These are phyloP conservation scores for Thinocorus orbignyianus DNA, from an alignment of 2,113 vertebrate species.

Conservation along the genomic window DNA sequence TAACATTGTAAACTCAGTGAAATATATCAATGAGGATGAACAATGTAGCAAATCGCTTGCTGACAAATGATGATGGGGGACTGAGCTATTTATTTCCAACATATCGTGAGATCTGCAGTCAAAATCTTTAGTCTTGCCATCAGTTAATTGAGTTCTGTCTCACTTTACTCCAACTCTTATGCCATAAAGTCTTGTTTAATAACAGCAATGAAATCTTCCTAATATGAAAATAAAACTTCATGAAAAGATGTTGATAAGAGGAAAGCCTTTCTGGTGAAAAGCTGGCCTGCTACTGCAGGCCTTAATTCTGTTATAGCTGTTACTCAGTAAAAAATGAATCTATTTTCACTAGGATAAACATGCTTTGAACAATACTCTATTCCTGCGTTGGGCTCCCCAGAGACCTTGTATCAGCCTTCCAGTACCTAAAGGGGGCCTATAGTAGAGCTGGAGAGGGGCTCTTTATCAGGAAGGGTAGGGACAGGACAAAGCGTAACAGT, in stretches of 20 bases:
- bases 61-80: neutral
- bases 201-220: neutral
- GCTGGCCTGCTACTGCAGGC: neutral
- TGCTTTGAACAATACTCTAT: neutral
- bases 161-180: neutral
- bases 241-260: neutral
- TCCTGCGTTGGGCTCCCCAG: neutral
- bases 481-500: neutral
- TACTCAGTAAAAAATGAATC: neutral
- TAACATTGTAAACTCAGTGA: constrained; percentile 39
- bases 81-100: neutral
- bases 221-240: neutral
- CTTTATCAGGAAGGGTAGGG: neutral
- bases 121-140: neutral
- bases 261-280: neutral
- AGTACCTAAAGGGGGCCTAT: neutral
- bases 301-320: neutral
- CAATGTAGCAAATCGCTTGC: neutral
- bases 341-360: neutral
- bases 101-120: neutral
- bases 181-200: neutral
- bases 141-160: neutral
- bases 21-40: constrained; percentile 18
- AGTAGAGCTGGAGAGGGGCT: neutral
- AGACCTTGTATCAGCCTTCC: neutral